Evolutionary conservation across 2,113 vertebrate genomes (phyloP).

Genomic region (Maccullochella peelii): DNA sequence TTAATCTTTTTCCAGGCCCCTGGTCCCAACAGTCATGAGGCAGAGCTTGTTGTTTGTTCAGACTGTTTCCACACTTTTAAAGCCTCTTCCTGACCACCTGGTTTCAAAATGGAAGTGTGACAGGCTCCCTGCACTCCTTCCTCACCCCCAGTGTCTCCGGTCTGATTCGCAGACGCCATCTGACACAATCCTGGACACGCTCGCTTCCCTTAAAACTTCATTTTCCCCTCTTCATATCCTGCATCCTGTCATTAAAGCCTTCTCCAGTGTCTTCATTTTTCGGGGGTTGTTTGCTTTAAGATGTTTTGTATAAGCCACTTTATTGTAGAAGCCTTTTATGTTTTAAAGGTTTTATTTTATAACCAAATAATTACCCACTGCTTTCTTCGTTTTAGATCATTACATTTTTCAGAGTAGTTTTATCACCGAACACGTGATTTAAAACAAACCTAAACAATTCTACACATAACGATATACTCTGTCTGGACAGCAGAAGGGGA

Average conservation of each 20-base stretch:
- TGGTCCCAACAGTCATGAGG: not conserved
- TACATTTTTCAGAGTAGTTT: not conserved
- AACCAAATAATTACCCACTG: not conserved
- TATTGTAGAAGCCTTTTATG: not conserved
- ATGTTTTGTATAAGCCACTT: not conserved
- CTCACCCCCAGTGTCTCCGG: constrained; percentile 22
- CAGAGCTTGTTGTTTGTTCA: constrained; percentile 38
- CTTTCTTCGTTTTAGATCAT: not conserved
- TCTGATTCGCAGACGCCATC: not conserved
- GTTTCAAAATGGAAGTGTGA: not conserved
- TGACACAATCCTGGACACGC: not conserved
- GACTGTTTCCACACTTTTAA: constrained; percentile 50
- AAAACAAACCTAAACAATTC: not conserved
- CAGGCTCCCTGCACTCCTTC: constrained; percentile 19
- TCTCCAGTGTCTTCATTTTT: not conserved
- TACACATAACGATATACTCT: too few relatives aligned
- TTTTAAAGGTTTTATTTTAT: not conserved
- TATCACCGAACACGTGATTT: not conserved
- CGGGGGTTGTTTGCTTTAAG: too few relatives aligned
- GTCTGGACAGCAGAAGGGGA: not conserved
- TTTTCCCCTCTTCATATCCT: not conserved
- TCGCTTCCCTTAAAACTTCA: not conserved
- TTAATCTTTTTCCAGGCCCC: not conserved
- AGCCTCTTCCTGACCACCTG: constrained; percentile 56
- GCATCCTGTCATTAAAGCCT: not conserved